Base-by-base conservation (phyloP, 2,888 invertebrate species). In the Salticus scenicus region DNA sequence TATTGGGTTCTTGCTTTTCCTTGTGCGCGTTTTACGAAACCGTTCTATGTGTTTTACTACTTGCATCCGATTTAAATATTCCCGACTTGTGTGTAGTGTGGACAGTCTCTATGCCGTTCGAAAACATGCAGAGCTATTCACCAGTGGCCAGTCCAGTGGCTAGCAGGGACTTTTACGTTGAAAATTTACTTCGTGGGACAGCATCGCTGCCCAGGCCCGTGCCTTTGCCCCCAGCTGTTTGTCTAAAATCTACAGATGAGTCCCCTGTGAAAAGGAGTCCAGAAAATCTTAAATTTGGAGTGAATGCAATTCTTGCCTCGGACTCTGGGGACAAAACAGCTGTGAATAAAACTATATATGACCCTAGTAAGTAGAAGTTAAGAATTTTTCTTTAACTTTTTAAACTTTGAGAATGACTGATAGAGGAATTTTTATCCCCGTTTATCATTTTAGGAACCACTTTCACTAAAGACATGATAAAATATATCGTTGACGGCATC, bases 111-210 rank as follows among this genome's bases (percentile, higher is more conserved):
- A 70, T 75, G 81, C 75, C 69, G 63, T 74, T 33, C 33, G 67
- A 57, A 20, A 33, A 20, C 63, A 82, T 75, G 80, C 80, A 80
- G 67, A 24, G 28, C 20, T 57, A 57, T 57, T 57, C 57, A 12
- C 57, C 57, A 71, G 51, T 27, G 64, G 33, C 30, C 33, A 27
- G 33, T n/a, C 28, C 31, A 24, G 33, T 27, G 17, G 37, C 63
- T 12, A 79, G 71, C 66, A 79, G 57, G 64, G 78, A 78, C 51
- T 85, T 85, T 47, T 85, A 79, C 41, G 85, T 85, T 7, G 85
- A 85, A 51, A 85, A 79, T 47, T 51, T 85, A 30, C 63, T 85
- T 10, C 47, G 71, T 30, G 85, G 33, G 28, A 47, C 17, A 63
- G 64, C 67, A 67, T 20, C 74, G 12, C 33, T 83, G 76, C 76